Conservation (phyloP, 2,113 vertebrate species). For the Hucho hucho region DNA sequence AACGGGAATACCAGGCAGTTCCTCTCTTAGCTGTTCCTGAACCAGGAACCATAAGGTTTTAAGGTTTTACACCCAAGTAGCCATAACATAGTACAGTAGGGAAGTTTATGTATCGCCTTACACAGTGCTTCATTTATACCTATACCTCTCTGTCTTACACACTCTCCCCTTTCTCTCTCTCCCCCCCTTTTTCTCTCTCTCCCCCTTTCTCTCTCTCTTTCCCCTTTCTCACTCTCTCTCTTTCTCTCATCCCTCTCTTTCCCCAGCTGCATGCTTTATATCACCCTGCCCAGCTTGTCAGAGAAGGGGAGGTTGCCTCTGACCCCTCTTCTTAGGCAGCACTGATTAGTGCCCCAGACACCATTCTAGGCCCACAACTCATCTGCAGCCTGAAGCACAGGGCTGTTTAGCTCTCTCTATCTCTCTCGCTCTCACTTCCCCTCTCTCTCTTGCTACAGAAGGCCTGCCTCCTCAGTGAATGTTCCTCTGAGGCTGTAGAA, state of each 20-base stretch:
- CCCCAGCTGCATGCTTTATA: constrained; percentile 64
- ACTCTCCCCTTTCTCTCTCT: neutral
- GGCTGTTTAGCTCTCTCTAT: neutral
- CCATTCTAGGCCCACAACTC: constrained; percentile 1
- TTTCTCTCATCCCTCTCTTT: constrained; percentile 14
- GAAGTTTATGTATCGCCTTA: no score
- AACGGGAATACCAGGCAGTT: neutral
- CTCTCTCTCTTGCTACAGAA: neutral
- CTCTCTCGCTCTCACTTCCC: neutral
- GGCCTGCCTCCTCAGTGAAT: neutral
- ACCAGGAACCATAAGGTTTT: neutral
- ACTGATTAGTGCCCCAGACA: constrained; percentile 8
- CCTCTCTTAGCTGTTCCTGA: neutral
- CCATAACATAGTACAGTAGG: neutral
- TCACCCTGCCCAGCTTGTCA: constrained; percentile 52
- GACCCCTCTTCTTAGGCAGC: constrained; percentile 5
- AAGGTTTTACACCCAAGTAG: neutral
- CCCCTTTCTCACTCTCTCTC: constrained; percentile 21
- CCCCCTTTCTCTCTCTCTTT: constrained; percentile 10
- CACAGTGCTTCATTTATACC: neutral
- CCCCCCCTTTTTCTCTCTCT: neutral
- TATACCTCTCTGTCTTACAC: constrained; percentile 7
- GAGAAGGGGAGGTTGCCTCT: constrained; percentile 36
- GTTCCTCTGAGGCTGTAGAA: no score
- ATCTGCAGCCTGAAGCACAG: neutral